Percentiles rank a stretch among this genome's conserved stretches.
phyloP scores from a whole-genome alignment of 2,113 vertebrate species.

The Phasianus colchicus region DNA sequence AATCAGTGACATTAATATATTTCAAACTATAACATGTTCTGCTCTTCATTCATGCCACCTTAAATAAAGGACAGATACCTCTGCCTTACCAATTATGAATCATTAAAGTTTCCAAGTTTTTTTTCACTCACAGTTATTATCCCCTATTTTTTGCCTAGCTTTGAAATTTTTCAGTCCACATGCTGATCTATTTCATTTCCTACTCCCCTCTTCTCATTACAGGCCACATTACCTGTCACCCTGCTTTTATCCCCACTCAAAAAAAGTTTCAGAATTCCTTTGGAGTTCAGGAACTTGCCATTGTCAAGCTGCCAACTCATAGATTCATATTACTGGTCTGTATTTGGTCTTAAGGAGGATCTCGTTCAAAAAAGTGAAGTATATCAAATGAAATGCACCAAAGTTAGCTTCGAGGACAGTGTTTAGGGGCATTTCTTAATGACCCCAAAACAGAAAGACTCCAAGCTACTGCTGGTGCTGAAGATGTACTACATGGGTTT shows the following conservation, averaged over 20 bases:
- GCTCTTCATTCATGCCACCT: accelerated
- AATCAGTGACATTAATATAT: neutral
- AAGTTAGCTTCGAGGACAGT: neutral
- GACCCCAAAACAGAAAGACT: neutral
- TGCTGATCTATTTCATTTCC: neutral
- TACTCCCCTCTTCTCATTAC: neutral
- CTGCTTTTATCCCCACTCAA: accelerated
- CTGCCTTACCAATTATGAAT: neutral
- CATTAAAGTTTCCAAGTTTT: neutral
- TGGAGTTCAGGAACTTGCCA: neutral
- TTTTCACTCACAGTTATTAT: neutral
- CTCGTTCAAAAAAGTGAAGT: neutral
- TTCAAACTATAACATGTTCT: neutral
- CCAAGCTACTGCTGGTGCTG: neutral
- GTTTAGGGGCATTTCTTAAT: neutral
- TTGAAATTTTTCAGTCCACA: neutral
- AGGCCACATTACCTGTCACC: neutral
- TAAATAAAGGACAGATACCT: neutral
- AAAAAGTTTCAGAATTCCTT: neutral
- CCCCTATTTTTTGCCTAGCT: neutral
- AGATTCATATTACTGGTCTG: neutral
- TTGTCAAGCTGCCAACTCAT: neutral
- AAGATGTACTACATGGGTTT: accelerated
- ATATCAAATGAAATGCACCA: neutral
- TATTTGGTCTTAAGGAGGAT: neutral